Evolutionary conservation across 1,140 invertebrate genomes (phyloP).

Genomic region (Venturia canescens): DNA sequence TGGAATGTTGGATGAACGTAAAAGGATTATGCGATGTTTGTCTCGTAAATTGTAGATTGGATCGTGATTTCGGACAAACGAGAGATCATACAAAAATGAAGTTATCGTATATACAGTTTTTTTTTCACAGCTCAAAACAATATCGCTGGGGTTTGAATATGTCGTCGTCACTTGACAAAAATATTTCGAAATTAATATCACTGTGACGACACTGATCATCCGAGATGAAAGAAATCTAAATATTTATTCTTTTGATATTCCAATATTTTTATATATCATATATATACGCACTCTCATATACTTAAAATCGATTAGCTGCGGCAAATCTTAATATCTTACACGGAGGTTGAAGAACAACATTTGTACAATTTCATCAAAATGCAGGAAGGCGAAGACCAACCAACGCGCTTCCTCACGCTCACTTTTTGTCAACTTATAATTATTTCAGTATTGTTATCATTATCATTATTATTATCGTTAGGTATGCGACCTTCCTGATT

Average conservation of each 20-base stretch:
- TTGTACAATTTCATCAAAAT: slow-evolving; percentile 54
- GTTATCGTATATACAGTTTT: slow-evolving; percentile 8
- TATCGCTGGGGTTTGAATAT: background rate
- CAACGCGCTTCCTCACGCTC: background rate
- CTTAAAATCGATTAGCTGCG: background rate
- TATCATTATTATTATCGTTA: background rate
- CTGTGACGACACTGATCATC: background rate
- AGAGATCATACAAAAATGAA: background rate
- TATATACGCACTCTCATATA: slow-evolving; percentile 26
- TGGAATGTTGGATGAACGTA: slow-evolving; percentile 24
- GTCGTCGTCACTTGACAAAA: background rate
- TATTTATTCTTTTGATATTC: too few species aligned
- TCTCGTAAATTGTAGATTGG: background rate
- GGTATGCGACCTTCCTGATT: slow-evolving; percentile 56
- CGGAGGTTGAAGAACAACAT: slow-evolving; percentile 29
- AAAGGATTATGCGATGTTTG: background rate
- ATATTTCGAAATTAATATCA: background rate
- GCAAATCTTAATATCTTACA: slow-evolving; percentile 10
- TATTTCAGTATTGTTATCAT: slow-evolving; percentile 18
- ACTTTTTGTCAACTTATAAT: background rate
- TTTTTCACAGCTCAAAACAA: background rate
- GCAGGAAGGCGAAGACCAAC: slow-evolving; percentile 44
- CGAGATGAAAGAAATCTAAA: too few species aligned
- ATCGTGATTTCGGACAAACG: background rate
- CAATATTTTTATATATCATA: slow-evolving; percentile 10